Base-by-base conservation (phyloP, 2,797 vertebrate species). In the Liparis tanakae region DNA sequence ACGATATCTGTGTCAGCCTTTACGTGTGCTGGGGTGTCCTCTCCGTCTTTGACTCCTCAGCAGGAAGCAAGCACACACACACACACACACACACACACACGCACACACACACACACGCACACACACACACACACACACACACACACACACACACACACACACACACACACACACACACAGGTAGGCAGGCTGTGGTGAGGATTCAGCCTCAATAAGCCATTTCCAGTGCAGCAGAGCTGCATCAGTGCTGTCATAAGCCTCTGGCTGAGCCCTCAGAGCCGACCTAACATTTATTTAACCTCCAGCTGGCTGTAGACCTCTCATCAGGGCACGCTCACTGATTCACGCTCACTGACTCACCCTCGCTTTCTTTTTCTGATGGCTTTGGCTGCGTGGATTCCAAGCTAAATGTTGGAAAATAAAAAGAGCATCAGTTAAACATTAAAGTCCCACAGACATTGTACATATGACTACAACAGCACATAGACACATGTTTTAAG, bases 261-360 rank as follows among this genome's bases (percentile, higher is more conserved):
- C 43, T 70, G 61, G 79, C 76, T 79, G 64, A 75, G 74, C 51
- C 70, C 55, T 69, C 53, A 53, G 70, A 70, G 53, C 61, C 9
- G 30, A 63, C 59, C 66, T 67, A 64, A 78, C 82, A 68, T 83
- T 79, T 74, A 64, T 72, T 81, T 78, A 74, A 78, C 81, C 74
- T 84, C 33, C 46, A 25, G 56, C 59, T 46, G 53, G 54, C 66
- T 44, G 54, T 39, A 34, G 59, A 10, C 50, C 17, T 77, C 68
- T 78, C 65, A 30, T 56, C 50, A 67, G 53, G 72, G 60, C 34
- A 33, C 0, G 30, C 69, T 74, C 59, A 15, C 67, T 67, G 55
- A 58, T 6, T 70, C 73, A 39, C 59, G 8, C 0, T 17, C 34
- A 9, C 64, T 44, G 25, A 30, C 25, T 30, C 25, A 39, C 59